phyloP scores from a whole-genome alignment of 2,888 invertebrate species.

The Phasia obesa region DNA sequence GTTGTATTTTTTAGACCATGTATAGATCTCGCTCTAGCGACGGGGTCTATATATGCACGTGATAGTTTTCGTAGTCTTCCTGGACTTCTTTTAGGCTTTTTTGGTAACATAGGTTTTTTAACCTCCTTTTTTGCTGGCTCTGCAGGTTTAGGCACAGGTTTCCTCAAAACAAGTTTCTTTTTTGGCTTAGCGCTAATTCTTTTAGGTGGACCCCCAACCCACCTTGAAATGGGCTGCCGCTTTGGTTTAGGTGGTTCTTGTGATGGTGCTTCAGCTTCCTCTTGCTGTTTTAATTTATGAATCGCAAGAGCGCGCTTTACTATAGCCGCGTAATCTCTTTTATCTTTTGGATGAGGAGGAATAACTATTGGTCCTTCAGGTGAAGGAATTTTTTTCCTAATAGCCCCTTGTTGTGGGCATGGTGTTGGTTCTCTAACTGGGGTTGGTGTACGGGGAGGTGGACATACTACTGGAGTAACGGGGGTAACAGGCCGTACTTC shows the following conservation, averaged over 20 bases:
- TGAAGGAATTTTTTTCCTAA: constrained; percentile 1
- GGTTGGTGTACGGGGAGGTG: not conserved
- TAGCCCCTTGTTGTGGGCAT: not conserved
- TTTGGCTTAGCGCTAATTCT: constrained; percentile 8
- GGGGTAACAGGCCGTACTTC: constrained; percentile 21
- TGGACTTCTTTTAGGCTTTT: no score
- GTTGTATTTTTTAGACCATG: constrained; percentile 56
- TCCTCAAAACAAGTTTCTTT: constrained; percentile 41
- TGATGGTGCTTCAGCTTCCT: constrained; percentile 1
- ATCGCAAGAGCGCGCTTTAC: constrained; percentile 52
- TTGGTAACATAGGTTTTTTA: no score
- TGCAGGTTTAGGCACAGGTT: not conserved
- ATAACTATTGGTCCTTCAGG: constrained; percentile 24
- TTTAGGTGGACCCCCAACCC: constrained; percentile 35
- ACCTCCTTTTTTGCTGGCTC: not conserved
- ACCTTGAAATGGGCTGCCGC: constrained; percentile 31
- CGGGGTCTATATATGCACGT: constrained; percentile 40
- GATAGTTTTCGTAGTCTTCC: constrained; percentile 31
- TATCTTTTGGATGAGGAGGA: constrained; percentile 47
- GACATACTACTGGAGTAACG: not conserved
- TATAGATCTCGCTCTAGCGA: constrained; percentile 48
- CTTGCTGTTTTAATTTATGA: constrained; percentile 40
- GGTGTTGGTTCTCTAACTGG: not conserved
- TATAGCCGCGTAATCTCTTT: constrained; percentile 55
- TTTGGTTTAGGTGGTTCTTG: constrained; percentile 5